Evolutionary conservation across 2,113 vertebrate species (phyloP).

Genomic region (Clupea harengus): DNA sequence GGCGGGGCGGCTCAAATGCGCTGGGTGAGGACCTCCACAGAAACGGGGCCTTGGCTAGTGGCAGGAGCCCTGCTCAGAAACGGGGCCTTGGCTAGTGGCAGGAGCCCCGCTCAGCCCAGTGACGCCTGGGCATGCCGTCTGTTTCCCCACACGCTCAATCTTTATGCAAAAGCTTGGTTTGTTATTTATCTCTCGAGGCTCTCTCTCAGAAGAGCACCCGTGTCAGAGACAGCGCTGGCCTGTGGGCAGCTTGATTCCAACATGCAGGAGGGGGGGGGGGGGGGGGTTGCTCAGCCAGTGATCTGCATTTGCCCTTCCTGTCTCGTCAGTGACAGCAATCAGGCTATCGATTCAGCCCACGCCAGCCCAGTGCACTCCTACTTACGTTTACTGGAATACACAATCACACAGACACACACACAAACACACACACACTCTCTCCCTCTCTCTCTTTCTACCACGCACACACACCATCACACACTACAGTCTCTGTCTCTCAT

Average conservation of each 20-base stretch:
- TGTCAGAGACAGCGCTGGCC: not conserved
- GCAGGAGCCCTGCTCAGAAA: not conserved
- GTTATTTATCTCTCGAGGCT: not conserved
- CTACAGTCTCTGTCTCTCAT: too few species aligned
- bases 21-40: not conserved
- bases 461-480: not conserved
- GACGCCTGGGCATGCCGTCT: too few species aligned
- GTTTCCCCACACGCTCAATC: not conserved
- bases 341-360: not conserved
- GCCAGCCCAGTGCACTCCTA: not conserved
- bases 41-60: not conserved
- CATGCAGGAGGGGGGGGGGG: not conserved
- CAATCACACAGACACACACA: not conserved
- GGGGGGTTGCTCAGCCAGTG: not conserved
- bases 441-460: not conserved
- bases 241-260: not conserved
- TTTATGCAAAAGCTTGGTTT: not conserved
- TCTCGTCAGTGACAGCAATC: not conserved
- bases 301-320: conserved; percentile 6
- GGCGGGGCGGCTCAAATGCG: not conserved
- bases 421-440: not conserved
- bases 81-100: not conserved
- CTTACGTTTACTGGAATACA: not conserved
- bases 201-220: not conserved
- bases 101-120: too few species aligned